Percentiles rank a stretch among this genome's conserved stretches.
phyloP scores from a whole-genome alignment of 2,888 invertebrate genomes.

The Mimumesa dahlbomi region DNA sequence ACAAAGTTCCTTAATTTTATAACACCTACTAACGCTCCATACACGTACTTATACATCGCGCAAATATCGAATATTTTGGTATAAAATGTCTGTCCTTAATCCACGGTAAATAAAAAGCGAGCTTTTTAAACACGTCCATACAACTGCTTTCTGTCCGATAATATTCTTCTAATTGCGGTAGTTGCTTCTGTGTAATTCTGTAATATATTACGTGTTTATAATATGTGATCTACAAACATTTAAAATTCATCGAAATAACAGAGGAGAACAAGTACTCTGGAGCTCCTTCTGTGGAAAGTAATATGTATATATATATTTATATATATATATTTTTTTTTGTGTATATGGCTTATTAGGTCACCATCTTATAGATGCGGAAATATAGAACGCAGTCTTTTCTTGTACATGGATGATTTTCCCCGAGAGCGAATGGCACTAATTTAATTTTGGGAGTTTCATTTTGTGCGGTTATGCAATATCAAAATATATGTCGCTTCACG shows the following conservation, averaged over 20 bases:
- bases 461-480: constrained; percentile 60
- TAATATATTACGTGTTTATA: constrained; percentile 52
- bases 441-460: constrained; percentile 38
- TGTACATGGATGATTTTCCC: constrained; percentile 50
- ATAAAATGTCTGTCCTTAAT: constrained; percentile 69
- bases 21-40: constrained; percentile 61
- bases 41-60: constrained; percentile 62
- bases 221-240: constrained; percentile 62
- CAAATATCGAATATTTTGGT: constrained; percentile 70
- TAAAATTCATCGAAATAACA: constrained; percentile 61
- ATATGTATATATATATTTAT: constrained; percentile 37
- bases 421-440: constrained; percentile 55
- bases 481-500: constrained; percentile 49
- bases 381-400: constrained; percentile 64
- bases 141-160: constrained; percentile 34
- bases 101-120: constrained; percentile 61
- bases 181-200: constrained; percentile 47
- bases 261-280: constrained; percentile 50
- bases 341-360: constrained; percentile 51
- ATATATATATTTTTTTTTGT: constrained; percentile 31
- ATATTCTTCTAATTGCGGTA: constrained; percentile 42
- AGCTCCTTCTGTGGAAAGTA: constrained; percentile 47
- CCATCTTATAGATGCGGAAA: constrained; percentile 66
- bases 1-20: constrained; percentile 57
- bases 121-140: constrained; percentile 43